phyloP scores from a whole-genome alignment of 1,140 invertebrate genomes.

The Leptinotarsa undecemlineata region DNA sequence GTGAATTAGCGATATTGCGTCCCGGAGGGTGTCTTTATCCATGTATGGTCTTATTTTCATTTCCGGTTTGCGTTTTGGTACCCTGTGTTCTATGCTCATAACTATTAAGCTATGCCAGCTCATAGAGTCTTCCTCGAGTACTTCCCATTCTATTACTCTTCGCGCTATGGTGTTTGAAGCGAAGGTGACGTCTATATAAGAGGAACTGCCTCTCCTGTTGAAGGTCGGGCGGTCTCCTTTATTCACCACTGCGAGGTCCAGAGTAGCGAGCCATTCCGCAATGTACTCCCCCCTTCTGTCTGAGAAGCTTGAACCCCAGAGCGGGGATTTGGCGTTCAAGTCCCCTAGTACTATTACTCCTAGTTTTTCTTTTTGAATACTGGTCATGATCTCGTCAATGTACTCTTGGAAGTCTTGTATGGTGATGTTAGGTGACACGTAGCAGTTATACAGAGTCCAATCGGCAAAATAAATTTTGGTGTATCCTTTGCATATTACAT shows the following conservation, averaged over 20 bases:
- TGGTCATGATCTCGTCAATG: background rate
- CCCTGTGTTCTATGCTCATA: background rate
- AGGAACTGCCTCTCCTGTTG: background rate
- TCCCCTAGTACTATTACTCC: conserved; percentile 21
- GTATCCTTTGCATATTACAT: background rate
- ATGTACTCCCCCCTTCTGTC: conserved; percentile 25
- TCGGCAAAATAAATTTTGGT: conserved; percentile 5
- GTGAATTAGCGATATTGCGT: background rate
- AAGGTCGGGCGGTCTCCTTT: background rate
- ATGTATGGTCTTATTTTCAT: background rate
- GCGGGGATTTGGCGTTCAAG: conserved; percentile 21
- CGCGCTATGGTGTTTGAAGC: background rate
- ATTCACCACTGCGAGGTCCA: conserved; percentile 8
- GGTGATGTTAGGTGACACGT: background rate
- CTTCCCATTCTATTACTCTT: background rate
- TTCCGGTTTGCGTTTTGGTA: background rate
- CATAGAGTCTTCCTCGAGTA: background rate
- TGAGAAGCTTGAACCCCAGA: conserved; percentile 24
- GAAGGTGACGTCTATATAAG: background rate
- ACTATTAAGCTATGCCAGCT: background rate
- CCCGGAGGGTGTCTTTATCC: background rate
- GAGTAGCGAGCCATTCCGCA: conserved; percentile 15
- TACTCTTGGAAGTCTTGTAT: background rate
- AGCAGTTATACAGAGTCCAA: conserved; percentile 20
- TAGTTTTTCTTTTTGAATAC: background rate